Conservation (phyloP, 2,113 vertebrate species). For the Lynx canadensis region DNA sequence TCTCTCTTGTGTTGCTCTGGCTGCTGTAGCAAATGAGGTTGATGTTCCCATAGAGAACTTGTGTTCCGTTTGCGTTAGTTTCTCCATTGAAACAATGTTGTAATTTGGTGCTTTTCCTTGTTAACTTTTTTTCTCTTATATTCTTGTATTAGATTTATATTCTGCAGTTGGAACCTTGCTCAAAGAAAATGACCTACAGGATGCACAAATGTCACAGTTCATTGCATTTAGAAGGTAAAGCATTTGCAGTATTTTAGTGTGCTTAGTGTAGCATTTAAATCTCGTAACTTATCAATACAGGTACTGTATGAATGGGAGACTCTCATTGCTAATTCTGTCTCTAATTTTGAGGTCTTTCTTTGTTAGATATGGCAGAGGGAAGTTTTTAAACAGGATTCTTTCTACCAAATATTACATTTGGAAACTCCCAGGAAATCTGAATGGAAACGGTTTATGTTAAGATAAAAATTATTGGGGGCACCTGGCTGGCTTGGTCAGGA, state of each 20-base stretch:
- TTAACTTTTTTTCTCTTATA: slow-evolving; percentile 73
- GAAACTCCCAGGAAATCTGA: not conserved
- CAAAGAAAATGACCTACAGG: slow-evolving; percentile 85
- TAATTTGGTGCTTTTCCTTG: not conserved
- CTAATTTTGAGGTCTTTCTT: not conserved
- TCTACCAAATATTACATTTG: not conserved
- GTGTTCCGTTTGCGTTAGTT: not conserved
- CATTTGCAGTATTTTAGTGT: not conserved
- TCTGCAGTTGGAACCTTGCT: slow-evolving; percentile 85
- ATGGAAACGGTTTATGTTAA: not conserved
- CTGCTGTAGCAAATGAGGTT: not conserved
- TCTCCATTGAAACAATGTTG: not conserved
- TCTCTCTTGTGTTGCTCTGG: not conserved
- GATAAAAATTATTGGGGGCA: not conserved
- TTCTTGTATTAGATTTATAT: slow-evolving; percentile 80
- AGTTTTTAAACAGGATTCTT: not conserved
- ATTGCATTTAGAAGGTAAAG: slow-evolving; percentile 92
- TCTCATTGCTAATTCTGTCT: not conserved
- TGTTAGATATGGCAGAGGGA: not conserved
- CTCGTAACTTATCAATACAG: not conserved
- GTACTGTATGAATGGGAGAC: not conserved
- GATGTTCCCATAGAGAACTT: not conserved
- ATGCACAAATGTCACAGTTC: slow-evolving; percentile 88
- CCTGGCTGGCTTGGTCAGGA: not conserved
- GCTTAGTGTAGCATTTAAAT: not conserved